phyloP scores from a whole-genome alignment of 2,797 vertebrate genomes.

The Ctenochaetus hawaiiensis region DNA sequence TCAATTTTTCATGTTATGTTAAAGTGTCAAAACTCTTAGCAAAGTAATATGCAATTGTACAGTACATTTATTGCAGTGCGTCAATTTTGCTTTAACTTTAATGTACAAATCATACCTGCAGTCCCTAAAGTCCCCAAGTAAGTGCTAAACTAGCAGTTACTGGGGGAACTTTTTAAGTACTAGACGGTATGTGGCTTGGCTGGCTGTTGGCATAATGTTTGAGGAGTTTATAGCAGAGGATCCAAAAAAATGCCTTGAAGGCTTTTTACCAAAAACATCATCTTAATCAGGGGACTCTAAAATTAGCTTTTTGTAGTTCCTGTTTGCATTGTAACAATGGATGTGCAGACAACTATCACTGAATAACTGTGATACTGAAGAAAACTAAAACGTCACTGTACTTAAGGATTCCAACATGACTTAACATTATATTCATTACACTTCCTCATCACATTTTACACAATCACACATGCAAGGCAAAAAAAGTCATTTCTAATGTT shows the following conservation, averaged over 20 bases:
- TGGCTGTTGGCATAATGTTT: neutral
- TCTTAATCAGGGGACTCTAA: neutral
- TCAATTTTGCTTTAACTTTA: slow-evolving; percentile 12
- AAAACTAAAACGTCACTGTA: too few species aligned
- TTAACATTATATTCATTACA: too few species aligned
- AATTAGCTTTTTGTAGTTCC: neutral
- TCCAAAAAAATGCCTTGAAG: neutral
- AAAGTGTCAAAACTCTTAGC: neutral
- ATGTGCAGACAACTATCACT: neutral
- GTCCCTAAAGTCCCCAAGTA: neutral
- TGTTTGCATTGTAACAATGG: neutral
- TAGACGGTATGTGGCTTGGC: neutral
- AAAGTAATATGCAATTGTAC: neutral
- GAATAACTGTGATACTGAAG: too few species aligned
- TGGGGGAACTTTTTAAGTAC: slow-evolving; percentile 5
- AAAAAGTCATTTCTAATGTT: neutral
- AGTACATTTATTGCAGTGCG: slow-evolving; percentile 20
- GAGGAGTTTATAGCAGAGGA: neutral
- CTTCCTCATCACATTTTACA: neutral
- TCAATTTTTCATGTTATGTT: neutral
- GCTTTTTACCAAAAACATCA: neutral
- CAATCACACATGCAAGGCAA: neutral
- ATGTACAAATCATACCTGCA: neutral
- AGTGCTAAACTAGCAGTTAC: neutral
- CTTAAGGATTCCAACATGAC: too few species aligned